phyloP scores from a whole-genome alignment of 2,797 vertebrate species.

The Nannoperca australis region DNA sequence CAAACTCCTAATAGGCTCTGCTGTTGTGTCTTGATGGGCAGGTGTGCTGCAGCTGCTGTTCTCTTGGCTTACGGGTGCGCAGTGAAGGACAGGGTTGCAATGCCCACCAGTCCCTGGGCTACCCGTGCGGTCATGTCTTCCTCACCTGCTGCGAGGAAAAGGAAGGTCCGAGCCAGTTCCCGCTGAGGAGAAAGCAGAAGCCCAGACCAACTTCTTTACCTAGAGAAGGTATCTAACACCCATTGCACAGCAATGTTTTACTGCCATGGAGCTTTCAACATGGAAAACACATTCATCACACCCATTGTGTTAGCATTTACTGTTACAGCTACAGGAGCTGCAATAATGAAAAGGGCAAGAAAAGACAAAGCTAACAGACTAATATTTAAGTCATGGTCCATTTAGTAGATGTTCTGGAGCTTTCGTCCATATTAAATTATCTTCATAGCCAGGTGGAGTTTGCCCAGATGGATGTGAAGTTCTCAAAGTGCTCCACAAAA shows the following conservation, averaged over 20 bases:
- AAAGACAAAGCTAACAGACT: neutral
- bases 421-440: neutral
- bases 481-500: neutral
- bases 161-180: constrained; percentile 78
- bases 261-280: constrained; percentile 3
- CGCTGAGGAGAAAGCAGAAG: constrained; percentile 84
- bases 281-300: neutral
- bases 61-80: constrained; percentile 87
- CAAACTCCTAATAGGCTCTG: constrained; percentile 34
- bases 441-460: neutral
- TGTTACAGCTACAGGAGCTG: neutral
- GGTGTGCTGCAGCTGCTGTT: constrained; percentile 96
- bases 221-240: constrained; percentile 82
- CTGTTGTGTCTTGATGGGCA: constrained; percentile 68
- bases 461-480: neutral
- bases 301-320: neutral
- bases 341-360: neutral
- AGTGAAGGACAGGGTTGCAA: constrained; percentile 85
- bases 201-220: constrained; percentile 81
- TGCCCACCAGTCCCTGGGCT: constrained; percentile 88
- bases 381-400: neutral
- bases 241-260: neutral
- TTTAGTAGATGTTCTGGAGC: neutral
- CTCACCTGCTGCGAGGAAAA: constrained; percentile 92
- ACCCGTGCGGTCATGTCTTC: constrained; percentile 92